phyloP scores from a whole-genome alignment of 92 coral and sea anemone species.

The Virgularia gustaviana region DNA sequence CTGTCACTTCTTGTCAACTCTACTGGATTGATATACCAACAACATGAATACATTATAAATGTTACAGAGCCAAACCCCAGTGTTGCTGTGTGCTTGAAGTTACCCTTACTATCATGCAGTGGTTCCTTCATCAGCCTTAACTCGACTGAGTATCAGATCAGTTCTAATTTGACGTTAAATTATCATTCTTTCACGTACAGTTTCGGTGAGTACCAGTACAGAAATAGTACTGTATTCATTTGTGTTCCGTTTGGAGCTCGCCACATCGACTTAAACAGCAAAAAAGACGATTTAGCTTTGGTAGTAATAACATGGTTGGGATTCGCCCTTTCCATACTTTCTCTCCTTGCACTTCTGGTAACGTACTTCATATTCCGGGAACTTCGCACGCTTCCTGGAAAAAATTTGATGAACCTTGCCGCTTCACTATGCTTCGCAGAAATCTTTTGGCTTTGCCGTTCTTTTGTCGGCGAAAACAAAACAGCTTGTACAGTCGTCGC shows the following conservation, averaged over 20 bases:
- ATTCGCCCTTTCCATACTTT: constrained; percentile 13
- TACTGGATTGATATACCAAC: constrained; percentile 18
- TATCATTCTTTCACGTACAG: constrained; percentile 18
- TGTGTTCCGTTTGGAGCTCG: constrained; percentile 10
- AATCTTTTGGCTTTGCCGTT: constrained; percentile 19
- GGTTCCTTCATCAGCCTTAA: constrained; percentile 21
- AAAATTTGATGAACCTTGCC: constrained; percentile 21
- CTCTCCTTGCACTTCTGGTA: constrained; percentile 5
- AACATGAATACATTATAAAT: constrained; percentile 20
- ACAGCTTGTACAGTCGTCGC: constrained; percentile 23
- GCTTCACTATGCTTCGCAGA: constrained; percentile 31
- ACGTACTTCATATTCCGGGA: constrained; percentile 18
- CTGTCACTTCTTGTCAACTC: constrained; percentile 15
- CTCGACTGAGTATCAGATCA: constrained; percentile 5
- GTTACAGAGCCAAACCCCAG: neutral
- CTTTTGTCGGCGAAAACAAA: neutral
- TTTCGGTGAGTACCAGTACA: constrained; percentile 25
- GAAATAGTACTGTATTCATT: neutral
- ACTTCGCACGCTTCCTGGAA: constrained; percentile 28
- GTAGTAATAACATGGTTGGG: constrained; percentile 21
- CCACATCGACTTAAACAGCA: neutral
- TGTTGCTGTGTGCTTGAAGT: constrained; percentile 19
- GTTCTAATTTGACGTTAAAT: constrained; percentile 3
- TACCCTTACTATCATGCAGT: neutral
- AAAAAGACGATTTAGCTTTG: constrained; percentile 22